Evolutionary conservation across 2,113 vertebrate species (phyloP).

Genomic region (Synchiropus splendidus): DNA sequence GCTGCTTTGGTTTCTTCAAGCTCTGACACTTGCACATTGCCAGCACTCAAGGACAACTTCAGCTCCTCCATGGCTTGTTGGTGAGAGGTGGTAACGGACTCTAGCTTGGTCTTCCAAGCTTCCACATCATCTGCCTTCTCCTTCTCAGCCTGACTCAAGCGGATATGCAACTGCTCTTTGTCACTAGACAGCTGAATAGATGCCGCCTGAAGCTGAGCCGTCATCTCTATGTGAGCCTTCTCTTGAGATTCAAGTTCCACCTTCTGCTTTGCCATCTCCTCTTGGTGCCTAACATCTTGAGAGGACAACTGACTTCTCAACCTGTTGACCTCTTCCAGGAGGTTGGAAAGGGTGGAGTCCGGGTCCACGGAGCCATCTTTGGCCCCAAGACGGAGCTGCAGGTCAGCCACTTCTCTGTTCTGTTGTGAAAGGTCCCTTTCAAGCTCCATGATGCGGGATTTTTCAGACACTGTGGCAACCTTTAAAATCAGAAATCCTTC

Average conservation of each 20-base stretch:
- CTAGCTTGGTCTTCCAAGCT: constrained; percentile 81
- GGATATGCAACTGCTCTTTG: constrained; percentile 76
- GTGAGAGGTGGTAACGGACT: constrained; percentile 75
- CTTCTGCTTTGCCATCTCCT: constrained; percentile 62
- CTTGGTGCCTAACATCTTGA: constrained; percentile 64
- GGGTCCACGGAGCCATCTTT: constrained; percentile 66
- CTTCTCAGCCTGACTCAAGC: constrained; percentile 76
- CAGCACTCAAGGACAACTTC: constrained; percentile 78
- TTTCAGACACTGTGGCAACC: constrained; percentile 96
- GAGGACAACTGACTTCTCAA: constrained; percentile 77
- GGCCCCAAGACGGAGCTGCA: constrained; percentile 75
- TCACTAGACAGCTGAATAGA: constrained; percentile 74
- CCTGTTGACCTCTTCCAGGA: constrained; percentile 80
- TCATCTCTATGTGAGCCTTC: constrained; percentile 66
- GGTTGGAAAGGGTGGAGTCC: constrained; percentile 66
- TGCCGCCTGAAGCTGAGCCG: constrained; percentile 65
- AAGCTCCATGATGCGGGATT: constrained; percentile 93
- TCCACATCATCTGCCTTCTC: constrained; percentile 73
- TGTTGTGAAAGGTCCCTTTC: constrained; percentile 80
- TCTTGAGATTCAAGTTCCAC: constrained; percentile 71
- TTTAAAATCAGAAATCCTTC: constrained; percentile 45
- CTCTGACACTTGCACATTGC: constrained; percentile 67
- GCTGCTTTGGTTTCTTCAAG: constrained; percentile 75
- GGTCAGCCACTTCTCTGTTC: constrained; percentile 78
- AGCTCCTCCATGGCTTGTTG: constrained; percentile 85